Evolutionary conservation across 2,888 invertebrate species (phyloP), one percentile per base, ranked within the genome.

Genomic region (Serrognathus titanus): DNA sequence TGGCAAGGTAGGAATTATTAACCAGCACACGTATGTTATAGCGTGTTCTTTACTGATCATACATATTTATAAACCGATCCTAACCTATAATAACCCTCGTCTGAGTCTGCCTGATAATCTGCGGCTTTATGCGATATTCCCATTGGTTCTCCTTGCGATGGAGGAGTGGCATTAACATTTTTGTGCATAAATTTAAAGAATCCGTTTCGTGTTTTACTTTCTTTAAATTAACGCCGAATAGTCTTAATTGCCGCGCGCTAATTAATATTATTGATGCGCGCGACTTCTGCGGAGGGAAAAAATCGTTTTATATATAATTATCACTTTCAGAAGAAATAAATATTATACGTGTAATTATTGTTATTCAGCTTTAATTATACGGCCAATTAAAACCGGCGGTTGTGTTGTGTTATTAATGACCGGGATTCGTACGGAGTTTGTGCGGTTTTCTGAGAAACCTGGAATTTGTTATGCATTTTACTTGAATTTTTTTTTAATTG

Each of bases 41-140:
- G 75, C 75, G 75, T 76, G 76, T 73, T 73, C 73, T 70, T 71
- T 69, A 66, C 66, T 66, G 72, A 75, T 76, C 77, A 77, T 77
- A 77, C 77, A 77, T 77, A 77, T 77, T 77, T 76, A 77, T 77
- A 76, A 71, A 73, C 72, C 71, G 70, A 74, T 72, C 71, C 75
- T 72, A 76, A 76, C 76, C 76, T 76, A 74, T 77, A 77, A 77
- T 77, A 76, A 77, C 67, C 69, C 72, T 71, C 71, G 74, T 73
- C 75, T 73, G 71, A 70, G 69, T 67, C 70, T 65, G 70, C 69
- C 69, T 71, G 74, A 75, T 75, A 75, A 75, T 75, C 74, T 71
- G 68, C 69, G 69, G 69, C 67, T 71, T 71, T 68, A 66, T 70
- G 64, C 67, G 62, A 62, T 57, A 63, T 69, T 70, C 71, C 67